A percentile compares a stretch with the other conserved stretches of the same genome.
phyloP scores from a whole-genome alignment of 1,140 invertebrate species.

The Caenorhabditis latens region DNA sequence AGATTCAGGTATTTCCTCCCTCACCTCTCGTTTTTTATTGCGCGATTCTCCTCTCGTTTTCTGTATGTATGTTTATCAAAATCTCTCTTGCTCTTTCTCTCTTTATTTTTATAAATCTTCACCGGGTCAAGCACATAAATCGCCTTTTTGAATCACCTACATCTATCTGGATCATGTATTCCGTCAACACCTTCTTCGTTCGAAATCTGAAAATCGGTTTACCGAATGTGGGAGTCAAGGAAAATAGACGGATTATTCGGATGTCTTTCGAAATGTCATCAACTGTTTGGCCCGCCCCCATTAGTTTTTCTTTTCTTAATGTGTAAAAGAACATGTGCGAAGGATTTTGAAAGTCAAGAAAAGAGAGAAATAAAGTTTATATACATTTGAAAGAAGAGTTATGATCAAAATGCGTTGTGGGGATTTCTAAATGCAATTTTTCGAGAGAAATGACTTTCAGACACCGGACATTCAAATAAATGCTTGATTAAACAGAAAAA shows the following conservation, averaged over 20 bases:
- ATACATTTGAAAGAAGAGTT: background rate
- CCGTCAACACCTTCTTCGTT: background rate
- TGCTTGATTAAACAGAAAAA: background rate
- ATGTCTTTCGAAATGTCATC: background rate
- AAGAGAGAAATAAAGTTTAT: background rate
- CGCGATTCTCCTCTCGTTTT: constrained; percentile 33
- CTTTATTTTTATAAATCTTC: background rate
- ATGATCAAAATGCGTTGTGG: background rate
- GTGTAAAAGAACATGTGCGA: constrained; percentile 18
- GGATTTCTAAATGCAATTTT: background rate
- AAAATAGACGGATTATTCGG: background rate
- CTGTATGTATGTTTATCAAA: constrained; percentile 43
- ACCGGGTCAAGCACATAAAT: constrained; percentile 21
- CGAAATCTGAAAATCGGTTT: background rate
- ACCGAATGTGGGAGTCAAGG: background rate
- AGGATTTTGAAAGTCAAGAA: background rate
- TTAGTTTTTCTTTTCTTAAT: background rate
- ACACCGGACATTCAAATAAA: background rate
- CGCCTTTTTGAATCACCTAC: too few species aligned
- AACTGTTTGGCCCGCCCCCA: background rate
- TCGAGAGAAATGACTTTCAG: background rate
- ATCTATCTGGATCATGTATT: background rate
- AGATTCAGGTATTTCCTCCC: constrained; percentile 13
- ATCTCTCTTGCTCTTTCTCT: background rate
- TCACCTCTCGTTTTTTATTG: background rate